These are phyloP conservation scores for Ariolimax columbianus DNA, from an alignment of 2,888 invertebrate genomes.

Conservation along the genomic window DNA sequence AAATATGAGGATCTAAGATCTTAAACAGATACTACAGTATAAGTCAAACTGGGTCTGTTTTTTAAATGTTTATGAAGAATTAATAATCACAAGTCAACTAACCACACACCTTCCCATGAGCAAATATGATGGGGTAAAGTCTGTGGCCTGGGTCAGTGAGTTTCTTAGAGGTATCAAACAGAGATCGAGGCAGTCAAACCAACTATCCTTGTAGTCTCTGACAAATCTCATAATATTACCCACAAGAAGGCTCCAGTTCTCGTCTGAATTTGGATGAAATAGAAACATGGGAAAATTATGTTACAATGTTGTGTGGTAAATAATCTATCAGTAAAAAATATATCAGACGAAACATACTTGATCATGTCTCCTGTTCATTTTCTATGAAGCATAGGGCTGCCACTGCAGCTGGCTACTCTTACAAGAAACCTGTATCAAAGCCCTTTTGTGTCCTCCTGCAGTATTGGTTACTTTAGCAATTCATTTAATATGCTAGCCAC, in stretches of 20 bases:
- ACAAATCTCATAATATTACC: slow-evolving; percentile 56
- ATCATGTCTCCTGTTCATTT: too few relatives aligned
- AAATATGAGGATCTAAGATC: too few relatives aligned
- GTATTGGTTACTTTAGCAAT: too few relatives aligned
- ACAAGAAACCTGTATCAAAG: too few relatives aligned
- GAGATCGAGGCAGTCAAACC: slow-evolving; percentile 61
- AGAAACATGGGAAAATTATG: neutral
- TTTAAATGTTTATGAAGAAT: neutral
- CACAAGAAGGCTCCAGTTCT: slow-evolving; percentile 58
- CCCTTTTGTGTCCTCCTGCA: too few relatives aligned
- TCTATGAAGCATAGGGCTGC: too few relatives aligned
- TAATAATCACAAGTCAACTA: neutral
- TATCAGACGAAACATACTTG: neutral
- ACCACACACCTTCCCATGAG: slow-evolving; percentile 55
- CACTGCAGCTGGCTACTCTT: too few relatives aligned
- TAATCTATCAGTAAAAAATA: neutral
- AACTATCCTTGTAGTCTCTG: slow-evolving; percentile 55
- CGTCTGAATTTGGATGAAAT: slow-evolving; percentile 51
- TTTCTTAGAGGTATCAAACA: slow-evolving; percentile 62
- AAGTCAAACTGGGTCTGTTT: neutral
- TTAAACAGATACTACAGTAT: too few relatives aligned
- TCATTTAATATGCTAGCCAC: too few relatives aligned
- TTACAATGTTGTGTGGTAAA: neutral
- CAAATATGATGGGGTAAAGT: slow-evolving; percentile 62
- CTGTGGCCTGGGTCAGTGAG: slow-evolving; percentile 56